Evolutionary conservation across 2,888 invertebrate genomes (phyloP), one percentile per base, ranked within the genome.

Genomic region (Asteroscopus sphinx): DNA sequence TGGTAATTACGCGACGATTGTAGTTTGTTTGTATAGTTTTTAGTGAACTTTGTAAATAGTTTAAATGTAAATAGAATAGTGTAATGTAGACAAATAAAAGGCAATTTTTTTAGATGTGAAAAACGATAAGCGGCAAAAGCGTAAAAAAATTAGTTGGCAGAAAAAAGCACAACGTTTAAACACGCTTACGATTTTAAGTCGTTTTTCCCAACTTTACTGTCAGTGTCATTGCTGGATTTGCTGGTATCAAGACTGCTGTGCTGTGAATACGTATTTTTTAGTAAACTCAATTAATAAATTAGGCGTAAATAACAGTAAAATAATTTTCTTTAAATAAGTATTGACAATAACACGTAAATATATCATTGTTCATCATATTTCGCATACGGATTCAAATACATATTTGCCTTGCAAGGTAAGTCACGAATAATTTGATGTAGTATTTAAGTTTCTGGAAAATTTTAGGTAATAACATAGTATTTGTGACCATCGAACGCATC

Each of bases 401-500:
- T 11, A 37, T 30, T 56, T 33, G n/a, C 17, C 1, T 30, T 3
- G 32, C 32, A 67, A 71, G 72, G 72, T 73, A 73, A 72, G 72
- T 67, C 44, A 17, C 21, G 15, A 55, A 28, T 41, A 17, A 49
- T 33, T 51, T 59, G 8, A 26, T 40, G 58, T 73, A 62, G 66
- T 59, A 56, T 59, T 69, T 54, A 49, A n/a, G 40, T 55, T 62
- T 68, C 47, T 73, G 59, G 42, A 56, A 64, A 62, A 63, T 46
- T 66, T 59, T 66, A 71, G 71, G 54, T 59, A 26, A 54, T 51
- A 16, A n/a, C 44, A 37, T 17, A 54, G 64, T 76, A 54, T 70
- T 60, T 68, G 61, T 68, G 66, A 61, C 53, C 71, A 73, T 74
- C 52, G 39, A 70, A 60, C 47, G 68, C 80, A 77, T 82, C 74